Base-by-base conservation (phyloP, 2,888 invertebrate species). In the Dicranocentrus wangi region DNA sequence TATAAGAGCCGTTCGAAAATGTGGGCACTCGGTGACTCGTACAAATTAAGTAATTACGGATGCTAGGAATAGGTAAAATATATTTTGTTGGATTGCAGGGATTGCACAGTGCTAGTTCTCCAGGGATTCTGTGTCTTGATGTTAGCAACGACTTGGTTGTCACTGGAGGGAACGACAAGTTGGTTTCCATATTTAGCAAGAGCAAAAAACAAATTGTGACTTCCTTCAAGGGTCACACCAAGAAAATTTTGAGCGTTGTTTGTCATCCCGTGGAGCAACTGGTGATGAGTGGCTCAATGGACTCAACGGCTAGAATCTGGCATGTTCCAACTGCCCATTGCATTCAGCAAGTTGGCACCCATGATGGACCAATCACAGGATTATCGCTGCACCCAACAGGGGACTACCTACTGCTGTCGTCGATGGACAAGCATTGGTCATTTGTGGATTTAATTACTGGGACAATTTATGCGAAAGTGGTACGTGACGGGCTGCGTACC, bases 301-400 rank as follows among this genome's bases (percentile, higher is more conserved):
- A 99, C 89, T 92, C 95, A 87, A 95, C 96, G 28, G 97, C 99
- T 87, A 93, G 99, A 69, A 94, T 99, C 39, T 99, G 99, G 99
- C 95, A 96, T 88, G 95, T 96, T 69, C 93, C 93, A 1, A 94
- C 94, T 88, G 93, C 93, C 15, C 95, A 96, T 88, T 94, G 96
- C 51, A 93, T 94, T 28, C 92, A 95, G 85, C 90, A 97, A 69
- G 91, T 99, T 73, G 93, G 95, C 73, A 94, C 95, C 75, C 99
- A 99, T 89, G 97, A 98, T 84, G 96, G 94, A 2, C 93, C 98
- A 0, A 97, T 99, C 25, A 98, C 99, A 1, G 99, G 98, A 0
- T 91, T 99, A 63, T 98, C 98, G 7, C 91, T 99, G 55, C 99
- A 99, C 90, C 98, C 99, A 0, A 99, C 99, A 5, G 99, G 99